phyloP scores from a whole-genome alignment of 35 echinoderm and acorn worm genomes.

The Holothuria glaberrima region DNA sequence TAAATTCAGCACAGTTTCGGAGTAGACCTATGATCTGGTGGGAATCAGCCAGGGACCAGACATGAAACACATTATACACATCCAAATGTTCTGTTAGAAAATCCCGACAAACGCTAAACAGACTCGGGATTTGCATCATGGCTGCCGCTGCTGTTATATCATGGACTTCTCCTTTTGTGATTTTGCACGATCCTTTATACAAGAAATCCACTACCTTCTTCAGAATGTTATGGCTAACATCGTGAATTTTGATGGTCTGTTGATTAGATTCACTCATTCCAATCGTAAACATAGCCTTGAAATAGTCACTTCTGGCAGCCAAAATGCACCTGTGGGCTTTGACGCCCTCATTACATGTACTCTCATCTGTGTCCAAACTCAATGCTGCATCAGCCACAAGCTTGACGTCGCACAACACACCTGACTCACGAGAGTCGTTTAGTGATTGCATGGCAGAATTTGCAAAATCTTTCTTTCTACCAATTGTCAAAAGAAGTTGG shows the following conservation, averaged over 20 bases:
- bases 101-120: slow-evolving; percentile 29
- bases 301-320: slow-evolving; percentile 73
- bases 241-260: slow-evolving; percentile 50
- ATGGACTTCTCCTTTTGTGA: slow-evolving; percentile 48
- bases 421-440: slow-evolving; percentile 31
- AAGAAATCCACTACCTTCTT: slow-evolving; percentile 71
- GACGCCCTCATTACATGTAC: not conserved
- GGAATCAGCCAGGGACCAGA: slow-evolving; percentile 8
- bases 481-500: not conserved
- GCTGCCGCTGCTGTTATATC: slow-evolving; percentile 52
- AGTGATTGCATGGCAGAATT: slow-evolving; percentile 50
- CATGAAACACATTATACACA: slow-evolving; percentile 22
- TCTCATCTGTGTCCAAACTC: not conserved
- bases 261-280: slow-evolving; percentile 68
- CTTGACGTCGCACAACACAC: slow-evolving; percentile 9
- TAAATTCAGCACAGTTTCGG: slow-evolving; percentile 15
- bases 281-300: slow-evolving; percentile 75
- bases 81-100: slow-evolving; percentile 48
- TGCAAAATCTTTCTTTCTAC: slow-evolving; percentile 28
- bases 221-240: slow-evolving; percentile 30
- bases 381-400: not conserved
- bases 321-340: slow-evolving; percentile 69
- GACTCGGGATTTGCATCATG: slow-evolving; percentile 71
- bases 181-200: slow-evolving; percentile 56
- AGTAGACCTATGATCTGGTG: not conserved